Evolutionary conservation across 2,113 vertebrate genomes (phyloP), one percentile per base, ranked within the genome.

Genomic region (Seriola dumerili): DNA sequence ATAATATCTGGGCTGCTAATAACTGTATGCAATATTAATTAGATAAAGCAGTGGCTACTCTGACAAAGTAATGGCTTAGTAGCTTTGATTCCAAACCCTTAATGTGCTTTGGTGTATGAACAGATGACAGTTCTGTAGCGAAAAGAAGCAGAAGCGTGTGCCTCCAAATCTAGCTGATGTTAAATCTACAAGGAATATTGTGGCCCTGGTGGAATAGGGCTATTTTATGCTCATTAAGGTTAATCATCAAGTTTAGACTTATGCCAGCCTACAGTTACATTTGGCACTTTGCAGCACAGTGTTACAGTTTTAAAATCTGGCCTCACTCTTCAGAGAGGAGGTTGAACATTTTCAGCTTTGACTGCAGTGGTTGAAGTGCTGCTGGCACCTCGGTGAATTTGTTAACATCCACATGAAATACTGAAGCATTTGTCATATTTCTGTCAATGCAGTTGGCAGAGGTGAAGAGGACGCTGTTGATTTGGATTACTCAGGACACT

Each of bases 1-100:
- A 62, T 71, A 11, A 65, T 40, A 62, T 80, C 14, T 71, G 16
- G 52, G 59, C 67, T 66, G 44, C 48, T 78, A 42, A 65, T 87
- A 65, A 72, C 14, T 48, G n/a, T 29, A 52, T 69, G 78, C 57
- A 74, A 16, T 80, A 83, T 63, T 87, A 72, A 85, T 85, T 71
- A 44, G 73, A 70, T 70, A 59, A 77, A 78, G 63, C 76, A 40
- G n/a, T 32, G 34, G 66, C 34, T 5, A 23, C n/a, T 76, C 38
- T 46, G 4, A 68, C 70, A 71, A 64, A 72, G 62, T 72, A 63
- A 72, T 23, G n/a, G 69, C 65, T 78, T n/a, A 50, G 40, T 70
- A 34, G 40, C 64, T 80, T 84, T 79, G 50, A 82, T 57, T 75
- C 21, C 48, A 59, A 68, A 44, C 4, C 44, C 34, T 70, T 78